Base-by-base conservation (phyloP, 2,113 vertebrate genomes). In the Tupaia chinensis region DNA sequence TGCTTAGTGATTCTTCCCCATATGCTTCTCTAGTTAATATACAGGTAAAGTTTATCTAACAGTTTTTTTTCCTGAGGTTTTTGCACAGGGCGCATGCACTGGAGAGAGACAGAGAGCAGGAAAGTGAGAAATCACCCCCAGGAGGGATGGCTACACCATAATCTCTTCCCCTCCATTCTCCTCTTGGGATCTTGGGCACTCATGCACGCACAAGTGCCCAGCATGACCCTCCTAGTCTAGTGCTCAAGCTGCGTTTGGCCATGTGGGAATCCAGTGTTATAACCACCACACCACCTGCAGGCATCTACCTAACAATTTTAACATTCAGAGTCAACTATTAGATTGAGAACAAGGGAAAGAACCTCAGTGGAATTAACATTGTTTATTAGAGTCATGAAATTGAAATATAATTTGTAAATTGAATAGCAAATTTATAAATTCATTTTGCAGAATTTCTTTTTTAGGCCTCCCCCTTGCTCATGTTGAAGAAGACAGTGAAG, bases 401-500 rank as follows among this genome's bases (percentile, higher is more conserved):
- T 95, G 65, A 80, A 13, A 25, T 82, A 1, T 85, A 81, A 70
- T 68, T 94, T 69, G 25, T 84, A 85, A 79, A 79, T 29, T 85
- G 17, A 89, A 81, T 53, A 82, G 20, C 7, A 76, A 69, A 88
- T 95, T 91, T 72, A 29, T 82, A 87, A 88, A 92, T 81, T 95
- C 34, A 92, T 85, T 69, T 95, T 92, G n/a, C 11, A 74, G 32
- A 80, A 58, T 97, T 86, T 93, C 96, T 58, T 98, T 91, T 95
- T 58, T 95, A 99, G 99, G 99, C 91, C 98, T 97, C 44, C 97
- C 98, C 56, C 93, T 98, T 95, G 97, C 96, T 91, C 98, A 58
- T 4, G 97, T 97, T 58, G 98, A 97, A 96, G 99, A 99, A 60
- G 99, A 98, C 72, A 99, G 98, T 9, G 99, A 99, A 95, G 99